Evolutionary conservation across 2,113 vertebrate species (phyloP).

Genomic region (Ondatra zibethicus): DNA sequence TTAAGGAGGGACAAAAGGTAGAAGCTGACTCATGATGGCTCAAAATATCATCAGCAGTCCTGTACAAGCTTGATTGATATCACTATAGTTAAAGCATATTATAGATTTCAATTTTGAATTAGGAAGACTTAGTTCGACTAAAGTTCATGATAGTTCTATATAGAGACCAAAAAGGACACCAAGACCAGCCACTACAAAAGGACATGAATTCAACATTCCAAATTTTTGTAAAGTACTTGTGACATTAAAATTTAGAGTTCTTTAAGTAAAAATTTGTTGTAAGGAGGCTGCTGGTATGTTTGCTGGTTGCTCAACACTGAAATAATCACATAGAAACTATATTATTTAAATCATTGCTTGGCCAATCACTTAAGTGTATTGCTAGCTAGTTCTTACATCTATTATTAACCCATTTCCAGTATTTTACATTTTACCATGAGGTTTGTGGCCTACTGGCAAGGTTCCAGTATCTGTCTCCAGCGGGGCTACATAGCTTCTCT

Average conservation of each 20-base stretch:
- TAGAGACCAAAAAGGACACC: neutral
- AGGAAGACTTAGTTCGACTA: neutral
- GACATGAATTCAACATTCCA: neutral
- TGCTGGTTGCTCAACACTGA: too few species aligned
- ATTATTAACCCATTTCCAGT: too few species aligned
- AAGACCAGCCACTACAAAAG: neutral
- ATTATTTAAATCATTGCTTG: too few species aligned
- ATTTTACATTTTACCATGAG: too few species aligned
- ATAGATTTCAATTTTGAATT: neutral
- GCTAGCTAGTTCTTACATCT: too few species aligned
- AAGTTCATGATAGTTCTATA: neutral
- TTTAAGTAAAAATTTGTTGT: neutral
- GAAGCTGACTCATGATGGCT: neutral
- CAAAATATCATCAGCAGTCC: neutral
- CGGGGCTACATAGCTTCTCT: too few species aligned
- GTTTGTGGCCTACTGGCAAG: too few species aligned
- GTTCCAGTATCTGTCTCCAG: too few species aligned
- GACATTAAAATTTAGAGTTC: neutral
- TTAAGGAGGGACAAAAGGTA: neutral
- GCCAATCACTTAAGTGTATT: too few species aligned
- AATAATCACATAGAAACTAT: too few species aligned
- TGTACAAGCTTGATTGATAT: neutral
- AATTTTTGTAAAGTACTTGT: neutral
- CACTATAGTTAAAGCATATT: neutral
- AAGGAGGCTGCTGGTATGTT: too few species aligned